A percentile compares a stretch with the other conserved stretches of the same genome.
Evolutionary conservation across 2,113 vertebrate species (phyloP).

Genomic region (Plestiodon gilberti): DNA sequence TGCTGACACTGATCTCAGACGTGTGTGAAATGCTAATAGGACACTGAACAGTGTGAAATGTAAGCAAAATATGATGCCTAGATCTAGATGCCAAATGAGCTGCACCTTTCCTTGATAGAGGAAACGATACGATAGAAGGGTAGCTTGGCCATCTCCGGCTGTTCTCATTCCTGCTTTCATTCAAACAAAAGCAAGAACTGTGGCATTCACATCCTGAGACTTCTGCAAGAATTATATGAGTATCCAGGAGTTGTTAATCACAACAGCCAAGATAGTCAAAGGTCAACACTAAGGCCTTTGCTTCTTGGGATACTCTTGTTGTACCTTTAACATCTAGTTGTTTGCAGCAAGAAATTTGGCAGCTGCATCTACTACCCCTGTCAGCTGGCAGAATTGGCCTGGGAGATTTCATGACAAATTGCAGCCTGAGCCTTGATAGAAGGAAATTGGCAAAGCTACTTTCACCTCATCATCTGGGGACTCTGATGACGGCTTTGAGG

Average conservation of each 20-base stretch:
- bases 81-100: background rate
- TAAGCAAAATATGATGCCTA: background rate
- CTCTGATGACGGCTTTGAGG: background rate
- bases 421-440: too few species aligned
- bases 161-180: background rate
- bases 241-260: background rate
- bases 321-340: background rate
- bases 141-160: background rate
- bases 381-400: background rate
- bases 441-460: too few species aligned
- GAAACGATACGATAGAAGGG: background rate
- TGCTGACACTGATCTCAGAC: background rate
- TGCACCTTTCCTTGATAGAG: background rate
- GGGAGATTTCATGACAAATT: background rate
- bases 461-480: too few species aligned
- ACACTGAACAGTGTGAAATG: background rate
- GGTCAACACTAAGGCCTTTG: background rate
- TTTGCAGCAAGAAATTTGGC: background rate
- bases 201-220: background rate
- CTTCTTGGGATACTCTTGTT: background rate
- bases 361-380: background rate
- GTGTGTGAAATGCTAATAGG: background rate
- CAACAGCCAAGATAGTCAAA: background rate
- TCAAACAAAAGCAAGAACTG: background rate
- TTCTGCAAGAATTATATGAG: background rate